Percentiles rank a stretch among this genome's conserved stretches.
These are phyloP conservation scores for Apodemus agrarius DNA, from an alignment of 2,797 vertebrate genomes.

Conservation along the genomic window DNA sequence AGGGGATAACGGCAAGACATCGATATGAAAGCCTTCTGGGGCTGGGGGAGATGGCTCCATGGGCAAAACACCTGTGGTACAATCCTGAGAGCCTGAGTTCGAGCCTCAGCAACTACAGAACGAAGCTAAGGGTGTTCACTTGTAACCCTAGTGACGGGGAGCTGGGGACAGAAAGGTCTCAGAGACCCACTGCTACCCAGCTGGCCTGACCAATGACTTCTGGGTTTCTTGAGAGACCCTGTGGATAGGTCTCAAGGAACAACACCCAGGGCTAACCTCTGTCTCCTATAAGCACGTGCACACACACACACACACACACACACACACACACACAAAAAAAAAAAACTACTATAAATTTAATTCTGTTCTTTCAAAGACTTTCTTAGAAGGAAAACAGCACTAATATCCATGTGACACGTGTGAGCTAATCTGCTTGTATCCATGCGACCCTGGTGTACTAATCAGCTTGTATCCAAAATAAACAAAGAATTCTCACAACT, in stretches of 20 bases:
- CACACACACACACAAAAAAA: not conserved
- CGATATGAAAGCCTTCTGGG: not conserved
- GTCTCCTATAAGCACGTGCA: not conserved
- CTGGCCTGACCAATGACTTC: not conserved
- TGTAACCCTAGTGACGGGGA: not conserved
- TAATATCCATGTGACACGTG: not conserved
- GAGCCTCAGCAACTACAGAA: not conserved
- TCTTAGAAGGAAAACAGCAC: not conserved
- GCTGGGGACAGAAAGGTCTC: not conserved
- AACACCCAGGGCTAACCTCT: not conserved
- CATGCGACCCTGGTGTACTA: not conserved
- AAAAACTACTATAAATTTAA: not conserved
- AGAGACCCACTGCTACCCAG: not conserved
- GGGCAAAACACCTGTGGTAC: not conserved
- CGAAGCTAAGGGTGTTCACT: not conserved
- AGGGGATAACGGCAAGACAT: not conserved
- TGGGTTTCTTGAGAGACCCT: not conserved
- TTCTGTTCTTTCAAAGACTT: not conserved
- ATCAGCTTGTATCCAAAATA: not conserved
- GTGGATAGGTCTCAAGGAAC: not conserved
- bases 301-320: too few species aligned
- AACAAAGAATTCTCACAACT: slow-evolving; percentile 33
- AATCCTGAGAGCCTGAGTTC: not conserved
- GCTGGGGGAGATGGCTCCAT: not conserved
- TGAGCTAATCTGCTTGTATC: not conserved